These are phyloP conservation scores for Melanostoma scalare DNA, from an alignment of 2,888 invertebrate species.

Conservation along the genomic window DNA sequence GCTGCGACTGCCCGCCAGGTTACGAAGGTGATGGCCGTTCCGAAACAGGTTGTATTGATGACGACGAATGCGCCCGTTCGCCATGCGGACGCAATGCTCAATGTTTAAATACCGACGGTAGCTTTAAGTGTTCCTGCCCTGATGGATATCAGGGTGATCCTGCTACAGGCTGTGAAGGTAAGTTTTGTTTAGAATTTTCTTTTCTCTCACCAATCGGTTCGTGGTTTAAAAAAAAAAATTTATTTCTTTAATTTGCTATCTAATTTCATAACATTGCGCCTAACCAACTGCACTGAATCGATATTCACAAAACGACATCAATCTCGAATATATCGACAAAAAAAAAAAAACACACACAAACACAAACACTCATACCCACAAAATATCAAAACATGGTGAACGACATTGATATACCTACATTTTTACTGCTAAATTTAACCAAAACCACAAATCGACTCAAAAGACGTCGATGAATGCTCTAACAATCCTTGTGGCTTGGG, in stretches of 20 bases:
- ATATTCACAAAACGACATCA: constrained; percentile 63
- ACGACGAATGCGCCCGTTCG: constrained; percentile 88
- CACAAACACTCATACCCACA: constrained; percentile 57
- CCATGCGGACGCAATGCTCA: constrained; percentile 91
- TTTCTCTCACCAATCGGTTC: constrained; percentile 1
- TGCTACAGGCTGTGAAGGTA: constrained; percentile 89
- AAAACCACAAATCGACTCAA: constrained; percentile 55
- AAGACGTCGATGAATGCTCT: constrained; percentile 90
- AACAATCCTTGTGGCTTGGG: constrained; percentile 87
- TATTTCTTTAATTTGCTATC: constrained; percentile 54
- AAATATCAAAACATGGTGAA: constrained; percentile 65
- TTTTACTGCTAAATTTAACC: constrained; percentile 41
- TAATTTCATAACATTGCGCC: constrained; percentile 72
- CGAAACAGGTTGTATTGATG: constrained; percentile 86
- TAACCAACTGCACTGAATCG: constrained; percentile 73
- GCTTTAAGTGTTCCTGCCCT: constrained; percentile 91
- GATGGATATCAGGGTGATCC: constrained; percentile 92
- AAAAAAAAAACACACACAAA: constrained; percentile 36
- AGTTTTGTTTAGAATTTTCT: constrained; percentile 71
- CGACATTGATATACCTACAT: constrained; percentile 39
- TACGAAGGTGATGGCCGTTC: constrained; percentile 91
- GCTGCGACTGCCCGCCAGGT: constrained; percentile 92
- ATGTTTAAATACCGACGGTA: constrained; percentile 91
- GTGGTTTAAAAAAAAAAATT: constrained; percentile 9
- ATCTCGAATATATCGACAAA: constrained; percentile 44